Evolutionary conservation across 2,888 invertebrate species (phyloP).

Genomic region (Archaeoteleia sp.): DNA sequence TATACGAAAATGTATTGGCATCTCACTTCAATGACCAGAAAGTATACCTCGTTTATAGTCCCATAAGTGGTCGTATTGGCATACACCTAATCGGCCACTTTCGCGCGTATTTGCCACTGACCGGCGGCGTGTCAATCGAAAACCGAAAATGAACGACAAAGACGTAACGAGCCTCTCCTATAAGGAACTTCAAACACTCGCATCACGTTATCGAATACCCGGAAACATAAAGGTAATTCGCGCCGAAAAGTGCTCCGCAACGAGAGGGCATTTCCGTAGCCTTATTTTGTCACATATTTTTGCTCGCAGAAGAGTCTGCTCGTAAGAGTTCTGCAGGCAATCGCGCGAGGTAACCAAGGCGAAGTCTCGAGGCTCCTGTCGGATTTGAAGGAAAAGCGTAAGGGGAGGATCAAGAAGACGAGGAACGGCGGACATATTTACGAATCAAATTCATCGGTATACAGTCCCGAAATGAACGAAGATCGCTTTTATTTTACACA

Average conservation of each 20-base stretch:
- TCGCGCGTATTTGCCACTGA: neutral
- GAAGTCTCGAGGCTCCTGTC: slow-evolving; percentile 63
- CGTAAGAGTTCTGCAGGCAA: slow-evolving; percentile 66
- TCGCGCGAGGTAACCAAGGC: slow-evolving; percentile 61
- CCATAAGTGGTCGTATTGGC: too few relatives aligned
- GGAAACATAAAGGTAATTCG: slow-evolving; percentile 70
- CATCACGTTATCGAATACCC: slow-evolving; percentile 66
- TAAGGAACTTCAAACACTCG: slow-evolving; percentile 69
- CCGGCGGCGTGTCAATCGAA: slow-evolving; percentile 17
- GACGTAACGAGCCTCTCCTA: slow-evolving; percentile 66
- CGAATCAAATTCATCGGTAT: slow-evolving; percentile 61
- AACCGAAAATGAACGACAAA: slow-evolving; percentile 20
- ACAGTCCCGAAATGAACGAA: slow-evolving; percentile 63
- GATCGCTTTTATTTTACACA: slow-evolving; percentile 64
- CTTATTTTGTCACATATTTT: slow-evolving; percentile 10
- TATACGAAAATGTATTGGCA: too few relatives aligned
- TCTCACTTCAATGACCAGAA: too few relatives aligned
- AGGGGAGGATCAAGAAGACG: slow-evolving; percentile 62
- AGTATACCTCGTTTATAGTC: too few relatives aligned
- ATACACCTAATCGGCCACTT: too few relatives aligned
- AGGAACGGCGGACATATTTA: slow-evolving; percentile 37
- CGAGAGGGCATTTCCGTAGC: neutral
- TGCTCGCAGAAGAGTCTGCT: slow-evolving; percentile 65
- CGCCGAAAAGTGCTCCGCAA: neutral
- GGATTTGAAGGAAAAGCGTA: slow-evolving; percentile 66